These are phyloP conservation scores for Hemiscyllium ocellatum DNA, from an alignment of 2,113 vertebrate species.

Conservation along the genomic window DNA sequence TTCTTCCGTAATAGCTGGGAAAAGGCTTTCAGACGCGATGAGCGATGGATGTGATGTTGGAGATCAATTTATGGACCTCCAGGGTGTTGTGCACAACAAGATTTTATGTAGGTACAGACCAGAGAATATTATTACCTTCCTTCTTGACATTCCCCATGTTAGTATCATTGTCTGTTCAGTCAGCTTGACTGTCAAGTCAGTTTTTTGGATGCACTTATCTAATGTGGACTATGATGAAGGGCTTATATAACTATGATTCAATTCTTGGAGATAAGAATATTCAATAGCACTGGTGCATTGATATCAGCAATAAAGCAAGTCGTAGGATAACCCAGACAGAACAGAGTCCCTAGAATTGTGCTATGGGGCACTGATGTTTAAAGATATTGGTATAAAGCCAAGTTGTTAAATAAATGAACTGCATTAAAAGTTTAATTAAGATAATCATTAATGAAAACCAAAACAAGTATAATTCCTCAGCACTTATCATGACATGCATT, in stretches of 20 bases:
- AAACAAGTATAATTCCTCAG: neutral
- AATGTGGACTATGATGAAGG: neutral
- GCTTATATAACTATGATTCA: neutral
- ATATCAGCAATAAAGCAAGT: neutral
- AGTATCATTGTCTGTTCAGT: neutral
- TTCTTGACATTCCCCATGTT: constrained; percentile 14
- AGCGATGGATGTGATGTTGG: neutral
- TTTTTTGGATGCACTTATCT: neutral
- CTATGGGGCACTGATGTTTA: neutral
- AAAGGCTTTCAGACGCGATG: neutral
- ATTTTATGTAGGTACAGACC: constrained; percentile 30
- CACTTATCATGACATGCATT: neutral
- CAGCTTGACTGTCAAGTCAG: neutral
- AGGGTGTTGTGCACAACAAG: neutral
- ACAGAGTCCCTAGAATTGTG: neutral
- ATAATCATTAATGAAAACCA: neutral
- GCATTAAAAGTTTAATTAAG: neutral
- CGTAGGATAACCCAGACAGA: neutral
- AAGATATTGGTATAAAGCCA: neutral
- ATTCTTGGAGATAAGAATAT: neutral
- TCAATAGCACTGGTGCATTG: neutral
- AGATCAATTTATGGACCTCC: constrained; percentile 17
- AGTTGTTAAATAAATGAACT: neutral
- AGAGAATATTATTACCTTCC: neutral
- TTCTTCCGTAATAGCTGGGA: neutral